A percentile compares a stretch with the other conserved stretches of the same genome.
phyloP scores from a whole-genome alignment of 2,797 vertebrate genomes.

The Hemibagrus guttatus region DNA sequence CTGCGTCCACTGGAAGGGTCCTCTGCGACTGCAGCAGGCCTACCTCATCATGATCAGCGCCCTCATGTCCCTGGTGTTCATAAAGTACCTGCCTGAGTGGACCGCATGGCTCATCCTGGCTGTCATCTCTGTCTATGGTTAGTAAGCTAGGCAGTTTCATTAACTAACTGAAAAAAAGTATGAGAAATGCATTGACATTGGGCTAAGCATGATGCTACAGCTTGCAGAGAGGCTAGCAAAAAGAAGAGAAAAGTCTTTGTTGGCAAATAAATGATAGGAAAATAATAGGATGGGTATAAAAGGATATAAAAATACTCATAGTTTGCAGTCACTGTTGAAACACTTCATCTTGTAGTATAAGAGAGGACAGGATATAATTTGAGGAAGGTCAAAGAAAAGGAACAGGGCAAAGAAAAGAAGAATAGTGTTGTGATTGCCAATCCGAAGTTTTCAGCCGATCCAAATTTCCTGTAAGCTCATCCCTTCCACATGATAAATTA shows the following conservation, averaged over 20 bases:
- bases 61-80: conserved; percentile 98
- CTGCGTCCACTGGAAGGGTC: conserved; percentile 98
- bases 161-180: too few relatives aligned
- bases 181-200: too few relatives aligned
- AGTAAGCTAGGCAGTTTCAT: conserved; percentile 54
- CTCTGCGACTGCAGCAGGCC: conserved; percentile 93
- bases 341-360: neutral
- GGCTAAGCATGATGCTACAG: neutral
- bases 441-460: neutral
- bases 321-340: neutral
- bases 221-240: neutral
- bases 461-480: conserved; percentile 20
- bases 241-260: neutral
- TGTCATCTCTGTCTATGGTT: conserved; percentile 97
- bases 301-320: neutral
- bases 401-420: conserved; percentile 34
- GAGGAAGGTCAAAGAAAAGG: conserved; percentile 44
- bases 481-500: conserved; percentile 11
- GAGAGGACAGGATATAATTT: conserved; percentile 17
- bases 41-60: conserved; percentile 99
- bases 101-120: conserved; percentile 98
- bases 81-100: conserved; percentile 99
- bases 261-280: neutral
- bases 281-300: neutral
- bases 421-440: conserved; percentile 15